A percentile compares a stretch with the other conserved stretches of the same genome.
phyloP scores from a whole-genome alignment of 1,140 invertebrate genomes.

The Drosophila lacteicornis region DNA sequence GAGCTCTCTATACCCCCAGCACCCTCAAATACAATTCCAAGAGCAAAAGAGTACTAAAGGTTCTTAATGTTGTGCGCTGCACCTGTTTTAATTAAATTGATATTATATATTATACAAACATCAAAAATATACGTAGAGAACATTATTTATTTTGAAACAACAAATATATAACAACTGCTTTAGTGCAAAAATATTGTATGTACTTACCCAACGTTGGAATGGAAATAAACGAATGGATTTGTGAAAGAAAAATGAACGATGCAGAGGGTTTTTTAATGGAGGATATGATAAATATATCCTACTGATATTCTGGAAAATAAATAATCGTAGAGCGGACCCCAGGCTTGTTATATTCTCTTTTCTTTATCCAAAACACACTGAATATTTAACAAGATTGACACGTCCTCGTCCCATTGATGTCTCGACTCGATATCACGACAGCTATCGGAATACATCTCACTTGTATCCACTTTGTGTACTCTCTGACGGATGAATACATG shows the following conservation, averaged over 20 bases:
- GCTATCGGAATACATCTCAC: not conserved
- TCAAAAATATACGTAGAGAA: slow-evolving; percentile 19
- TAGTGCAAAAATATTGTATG: slow-evolving; percentile 20
- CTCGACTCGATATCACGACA: not conserved
- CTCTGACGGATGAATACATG: slow-evolving; percentile 31
- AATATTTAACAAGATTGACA: not conserved
- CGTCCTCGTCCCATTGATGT: not conserved
- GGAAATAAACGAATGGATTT: slow-evolving; percentile 37
- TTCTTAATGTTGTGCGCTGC: slow-evolving; percentile 44
- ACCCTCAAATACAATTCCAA: slow-evolving; percentile 51
- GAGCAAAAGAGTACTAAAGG: slow-evolving; percentile 48
- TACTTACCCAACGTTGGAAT: slow-evolving; percentile 32
- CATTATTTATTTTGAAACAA: slow-evolving; percentile 42
- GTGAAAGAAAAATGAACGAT: not conserved
- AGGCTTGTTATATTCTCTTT: too few species aligned
- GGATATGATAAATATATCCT: too few species aligned
- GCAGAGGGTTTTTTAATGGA: not conserved
- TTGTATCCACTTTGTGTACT: slow-evolving; percentile 13
- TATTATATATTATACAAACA: slow-evolving; percentile 49
- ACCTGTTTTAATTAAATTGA: slow-evolving; percentile 45
- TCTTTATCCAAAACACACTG: not conserved
- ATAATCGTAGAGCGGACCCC: too few species aligned
- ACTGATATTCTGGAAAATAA: too few species aligned
- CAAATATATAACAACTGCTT: slow-evolving; percentile 21
- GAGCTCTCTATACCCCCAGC: slow-evolving; percentile 37